Percentiles rank a stretch among this genome's conserved stretches.
These are phyloP conservation scores for Cynopterus brachyotis DNA, from an alignment of 2,113 vertebrate species.

Conservation along the genomic window DNA sequence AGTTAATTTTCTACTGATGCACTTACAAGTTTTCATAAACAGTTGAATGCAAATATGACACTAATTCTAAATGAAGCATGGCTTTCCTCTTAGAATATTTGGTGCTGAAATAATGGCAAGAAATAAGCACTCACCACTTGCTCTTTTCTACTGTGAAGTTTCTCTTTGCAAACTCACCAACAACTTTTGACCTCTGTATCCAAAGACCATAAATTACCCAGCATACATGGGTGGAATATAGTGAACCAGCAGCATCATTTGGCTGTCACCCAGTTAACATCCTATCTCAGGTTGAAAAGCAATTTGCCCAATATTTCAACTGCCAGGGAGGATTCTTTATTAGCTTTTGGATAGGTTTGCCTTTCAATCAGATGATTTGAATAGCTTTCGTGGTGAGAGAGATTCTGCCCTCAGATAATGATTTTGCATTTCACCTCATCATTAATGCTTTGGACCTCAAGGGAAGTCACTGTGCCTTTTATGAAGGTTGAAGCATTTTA, in stretches of 20 bases:
- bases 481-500: conserved; percentile 76
- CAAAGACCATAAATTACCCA: conserved; percentile 8
- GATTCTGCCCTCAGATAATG: background rate
- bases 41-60: background rate
- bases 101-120: background rate
- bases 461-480: conserved; percentile 68
- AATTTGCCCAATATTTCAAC: conserved; percentile 60
- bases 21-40: background rate
- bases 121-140: background rate
- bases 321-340: conserved; percentile 58
- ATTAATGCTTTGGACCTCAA: conserved; percentile 69
- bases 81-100: background rate
- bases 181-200: background rate
- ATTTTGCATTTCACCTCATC: conserved; percentile 58
- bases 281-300: background rate
- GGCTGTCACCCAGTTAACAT: conserved; percentile 35
- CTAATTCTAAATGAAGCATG: background rate
- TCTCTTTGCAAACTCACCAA: background rate
- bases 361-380: conserved; percentile 65
- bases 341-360: conserved; percentile 39
- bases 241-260: conserved; percentile 29
- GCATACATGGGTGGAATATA: background rate
- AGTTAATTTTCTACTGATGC: background rate
- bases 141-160: background rate
- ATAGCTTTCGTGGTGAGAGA: conserved; percentile 58